A percentile compares a stretch with the other conserved stretches of the same genome.
Evolutionary conservation across 35 echinoderm and acorn worm genomes (phyloP).

Genomic region (Anneissia japonica): DNA sequence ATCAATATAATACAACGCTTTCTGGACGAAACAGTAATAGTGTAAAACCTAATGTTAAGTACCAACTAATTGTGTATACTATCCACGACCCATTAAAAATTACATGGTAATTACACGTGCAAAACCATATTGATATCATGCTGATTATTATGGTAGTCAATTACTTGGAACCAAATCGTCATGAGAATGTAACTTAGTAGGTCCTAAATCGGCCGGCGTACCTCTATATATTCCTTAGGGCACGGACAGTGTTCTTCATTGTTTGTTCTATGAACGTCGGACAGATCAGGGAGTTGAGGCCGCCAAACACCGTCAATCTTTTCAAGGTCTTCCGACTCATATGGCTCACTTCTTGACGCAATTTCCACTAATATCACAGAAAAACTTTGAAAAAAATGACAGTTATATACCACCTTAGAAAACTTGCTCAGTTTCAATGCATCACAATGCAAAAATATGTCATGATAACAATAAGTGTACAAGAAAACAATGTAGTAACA

Average conservation of each 20-base stretch:
- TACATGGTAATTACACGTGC: too few species aligned
- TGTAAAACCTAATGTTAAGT: too few species aligned
- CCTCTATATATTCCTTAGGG: slow-evolving; percentile 76
- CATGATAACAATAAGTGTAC: too few species aligned
- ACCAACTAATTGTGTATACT: too few species aligned
- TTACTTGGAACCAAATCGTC: background rate
- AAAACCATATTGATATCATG: background rate
- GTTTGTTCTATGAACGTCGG: slow-evolving; percentile 44
- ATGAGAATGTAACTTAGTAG: background rate
- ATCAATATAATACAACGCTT: too few species aligned
- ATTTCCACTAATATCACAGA: slow-evolving; percentile 89
- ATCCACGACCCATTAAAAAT: too few species aligned
- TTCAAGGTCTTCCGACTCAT: slow-evolving; percentile 72
- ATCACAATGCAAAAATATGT: background rate
- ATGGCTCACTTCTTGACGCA: slow-evolving; percentile 79
- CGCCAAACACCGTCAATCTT: slow-evolving; percentile 74
- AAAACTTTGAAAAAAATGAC: slow-evolving; percentile 53
- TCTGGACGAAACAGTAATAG: too few species aligned
- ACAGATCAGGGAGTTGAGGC: slow-evolving; percentile 73
- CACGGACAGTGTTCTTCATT: slow-evolving; percentile 66
- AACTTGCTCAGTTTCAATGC: background rate
- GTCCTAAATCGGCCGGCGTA: background rate
- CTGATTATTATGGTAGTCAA: background rate
- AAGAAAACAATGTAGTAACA: too few species aligned
- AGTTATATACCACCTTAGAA: too few species aligned